Evolutionary conservation across 2,797 vertebrate species (phyloP).

Genomic region (Anableps anableps): DNA sequence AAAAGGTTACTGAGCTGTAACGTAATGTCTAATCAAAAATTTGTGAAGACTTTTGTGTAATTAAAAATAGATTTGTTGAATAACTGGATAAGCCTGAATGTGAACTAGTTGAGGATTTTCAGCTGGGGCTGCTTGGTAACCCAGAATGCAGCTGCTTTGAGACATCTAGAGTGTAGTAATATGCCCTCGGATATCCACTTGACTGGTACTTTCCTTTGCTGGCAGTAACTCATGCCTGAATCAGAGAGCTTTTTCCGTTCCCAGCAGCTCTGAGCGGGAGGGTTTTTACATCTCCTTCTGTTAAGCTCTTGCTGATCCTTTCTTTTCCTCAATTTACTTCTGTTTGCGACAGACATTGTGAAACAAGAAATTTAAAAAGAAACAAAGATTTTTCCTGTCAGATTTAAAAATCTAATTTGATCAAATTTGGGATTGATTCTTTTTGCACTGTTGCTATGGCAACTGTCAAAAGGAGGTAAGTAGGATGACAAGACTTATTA

Average conservation of each 20-base stretch:
- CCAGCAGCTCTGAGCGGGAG: conserved; percentile 59
- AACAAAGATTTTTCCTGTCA: conserved; percentile 51
- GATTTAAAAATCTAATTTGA: conserved; percentile 60
- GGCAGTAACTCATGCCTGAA: conserved; percentile 60
- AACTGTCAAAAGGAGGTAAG: conserved; percentile 66
- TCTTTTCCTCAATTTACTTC: conserved; percentile 10
- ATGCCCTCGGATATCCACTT: conserved; percentile 49
- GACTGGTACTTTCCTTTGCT: conserved; percentile 59
- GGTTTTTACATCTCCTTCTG: conserved; percentile 45
- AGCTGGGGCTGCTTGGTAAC: conserved; percentile 33
- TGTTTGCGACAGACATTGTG: conserved; percentile 10
- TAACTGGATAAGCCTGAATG: conserved; percentile 25
- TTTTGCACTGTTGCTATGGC: conserved; percentile 63
- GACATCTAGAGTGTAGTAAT: conserved; percentile 47
- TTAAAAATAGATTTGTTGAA: conserved; percentile 29
- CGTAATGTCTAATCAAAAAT: conserved; percentile 21
- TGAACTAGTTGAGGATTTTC: conserved; percentile 11
- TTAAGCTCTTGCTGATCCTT: conserved; percentile 31
- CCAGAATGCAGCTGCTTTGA: conserved; percentile 36
- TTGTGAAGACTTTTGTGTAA: conserved; percentile 30
- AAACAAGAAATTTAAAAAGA: conserved; percentile 33
- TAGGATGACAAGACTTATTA: conserved; percentile 58
- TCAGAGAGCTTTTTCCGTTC: conserved; percentile 60
- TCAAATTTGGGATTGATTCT: conserved; percentile 61
- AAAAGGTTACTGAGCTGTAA: background rate